A percentile compares a stretch with the other conserved stretches of the same genome.
Evolutionary conservation across 1,140 invertebrate genomes (phyloP).

Genomic region (Caerostris darwini): DNA sequence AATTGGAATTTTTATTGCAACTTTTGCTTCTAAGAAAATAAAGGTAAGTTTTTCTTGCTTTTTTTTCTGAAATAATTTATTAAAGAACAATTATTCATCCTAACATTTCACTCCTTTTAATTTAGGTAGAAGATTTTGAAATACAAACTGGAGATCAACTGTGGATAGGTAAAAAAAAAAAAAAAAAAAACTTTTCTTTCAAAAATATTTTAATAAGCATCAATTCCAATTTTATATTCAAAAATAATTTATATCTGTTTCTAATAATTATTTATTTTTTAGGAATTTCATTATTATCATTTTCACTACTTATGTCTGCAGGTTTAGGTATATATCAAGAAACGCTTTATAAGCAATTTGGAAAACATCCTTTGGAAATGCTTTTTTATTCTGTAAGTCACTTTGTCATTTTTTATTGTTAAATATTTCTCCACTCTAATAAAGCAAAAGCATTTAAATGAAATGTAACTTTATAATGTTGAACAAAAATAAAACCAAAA

Average conservation of each 20-base stretch:
- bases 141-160: background rate
- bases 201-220: too few species aligned
- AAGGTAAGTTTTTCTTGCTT: constrained; percentile 82
- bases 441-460: background rate
- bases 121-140: background rate
- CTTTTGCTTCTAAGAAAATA: constrained; percentile 90
- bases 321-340: constrained; percentile 99
- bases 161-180: background rate
- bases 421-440: constrained; percentile 46
- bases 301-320: constrained; percentile 95
- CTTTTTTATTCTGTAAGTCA: constrained; percentile 92
- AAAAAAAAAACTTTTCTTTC: too few species aligned
- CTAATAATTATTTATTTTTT: constrained; percentile 69
- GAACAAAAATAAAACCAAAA: too few species aligned
- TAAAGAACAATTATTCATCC: background rate
- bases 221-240: too few species aligned
- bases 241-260: too few species aligned
- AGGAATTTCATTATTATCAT: constrained; percentile 92
- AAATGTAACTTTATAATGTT: background rate
- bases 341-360: constrained; percentile 90
- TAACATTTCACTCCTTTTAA: background rate
- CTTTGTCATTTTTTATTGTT: background rate
- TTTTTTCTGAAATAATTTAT: background rate
- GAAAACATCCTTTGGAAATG: constrained; percentile 97
- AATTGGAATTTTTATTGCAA: constrained; percentile 94